Conservation (phyloP, 2,113 vertebrate species). For the Myotis davidii region DNA sequence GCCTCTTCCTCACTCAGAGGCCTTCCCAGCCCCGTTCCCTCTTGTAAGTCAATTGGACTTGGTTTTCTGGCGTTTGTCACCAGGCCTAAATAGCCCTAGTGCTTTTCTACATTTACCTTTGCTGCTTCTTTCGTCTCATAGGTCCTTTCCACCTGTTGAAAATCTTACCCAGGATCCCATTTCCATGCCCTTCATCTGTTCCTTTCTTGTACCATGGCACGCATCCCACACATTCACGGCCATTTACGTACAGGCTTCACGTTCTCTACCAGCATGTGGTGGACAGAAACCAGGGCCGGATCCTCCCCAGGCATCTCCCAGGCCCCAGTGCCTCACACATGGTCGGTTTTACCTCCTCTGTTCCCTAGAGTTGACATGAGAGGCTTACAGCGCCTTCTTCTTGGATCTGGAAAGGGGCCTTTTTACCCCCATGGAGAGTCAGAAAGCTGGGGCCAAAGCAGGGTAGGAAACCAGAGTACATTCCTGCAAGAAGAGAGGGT, state of each 20-base stretch:
- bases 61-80: neutral
- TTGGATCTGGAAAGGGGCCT: conserved; percentile 61
- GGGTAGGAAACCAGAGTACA: conserved; percentile 76
- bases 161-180: neutral
- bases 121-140: neutral
- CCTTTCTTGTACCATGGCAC: neutral
- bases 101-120: neutral
- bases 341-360: neutral
- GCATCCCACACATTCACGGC: no score
- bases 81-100: neutral
- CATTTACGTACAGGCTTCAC: neutral
- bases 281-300: neutral
- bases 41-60: neutral
- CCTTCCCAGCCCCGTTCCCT: neutral
- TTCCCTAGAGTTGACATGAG: neutral
- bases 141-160: neutral
- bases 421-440: conserved; percentile 76
- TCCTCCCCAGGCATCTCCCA: neutral
- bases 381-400: conserved; percentile 67
- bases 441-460: conserved; percentile 84
- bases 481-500: conserved; percentile 54
- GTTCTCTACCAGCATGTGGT: neutral
- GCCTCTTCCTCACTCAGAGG: neutral
- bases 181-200: neutral
- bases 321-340: neutral